Evolutionary conservation across 2,113 vertebrate species (phyloP).

Genomic region (Camelus bactrianus): DNA sequence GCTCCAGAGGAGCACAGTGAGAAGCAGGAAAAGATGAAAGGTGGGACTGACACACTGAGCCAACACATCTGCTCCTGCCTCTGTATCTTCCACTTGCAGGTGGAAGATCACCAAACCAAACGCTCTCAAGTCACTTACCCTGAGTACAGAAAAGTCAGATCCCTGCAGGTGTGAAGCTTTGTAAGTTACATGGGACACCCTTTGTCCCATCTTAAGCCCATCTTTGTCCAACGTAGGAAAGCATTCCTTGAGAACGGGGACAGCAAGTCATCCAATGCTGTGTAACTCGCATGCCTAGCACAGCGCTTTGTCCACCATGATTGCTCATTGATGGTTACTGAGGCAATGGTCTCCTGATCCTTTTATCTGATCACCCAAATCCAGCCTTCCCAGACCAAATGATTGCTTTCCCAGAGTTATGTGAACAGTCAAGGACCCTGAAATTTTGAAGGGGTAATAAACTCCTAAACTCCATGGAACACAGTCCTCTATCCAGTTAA

Average conservation of each 20-base stretch:
- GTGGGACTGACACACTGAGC: not conserved
- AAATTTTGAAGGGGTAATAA: not conserved
- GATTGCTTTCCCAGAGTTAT: not conserved
- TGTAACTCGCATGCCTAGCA: not conserved
- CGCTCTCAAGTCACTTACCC: not conserved
- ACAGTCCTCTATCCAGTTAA: not conserved
- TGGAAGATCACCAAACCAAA: not conserved
- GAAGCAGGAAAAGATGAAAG: not conserved
- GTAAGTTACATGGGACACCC: not conserved
- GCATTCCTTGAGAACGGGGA: not conserved
- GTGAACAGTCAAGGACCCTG: not conserved
- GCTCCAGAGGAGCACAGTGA: not conserved
- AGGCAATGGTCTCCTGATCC: not conserved
- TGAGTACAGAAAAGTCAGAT: not conserved
- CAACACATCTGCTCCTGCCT: not conserved
- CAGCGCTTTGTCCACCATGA: not conserved
- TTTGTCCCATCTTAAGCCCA: not conserved
- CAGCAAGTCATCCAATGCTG: not conserved
- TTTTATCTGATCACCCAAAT: not conserved
- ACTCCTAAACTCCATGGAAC: not conserved
- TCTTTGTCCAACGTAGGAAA: not conserved
- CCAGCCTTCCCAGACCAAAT: not conserved
- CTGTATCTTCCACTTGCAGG: not conserved
- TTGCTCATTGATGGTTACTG: not conserved
- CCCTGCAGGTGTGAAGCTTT: not conserved